phyloP scores from a whole-genome alignment of 1,140 invertebrate genomes.

The Drosophila gunungcola region DNA sequence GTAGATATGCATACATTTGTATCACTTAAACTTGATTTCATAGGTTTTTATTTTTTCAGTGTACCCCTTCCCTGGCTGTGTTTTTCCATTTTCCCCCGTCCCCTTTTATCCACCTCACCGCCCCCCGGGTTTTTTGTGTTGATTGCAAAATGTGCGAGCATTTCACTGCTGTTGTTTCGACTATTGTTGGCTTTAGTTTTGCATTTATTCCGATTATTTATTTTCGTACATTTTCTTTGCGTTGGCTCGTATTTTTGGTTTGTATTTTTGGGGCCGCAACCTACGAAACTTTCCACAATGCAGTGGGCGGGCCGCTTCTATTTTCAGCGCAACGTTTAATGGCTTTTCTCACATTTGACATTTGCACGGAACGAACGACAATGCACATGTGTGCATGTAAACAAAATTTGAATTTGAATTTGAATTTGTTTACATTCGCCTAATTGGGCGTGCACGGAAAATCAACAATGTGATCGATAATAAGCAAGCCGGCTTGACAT shows the following conservation, averaged over 20 bases:
- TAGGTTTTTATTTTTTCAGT: neutral
- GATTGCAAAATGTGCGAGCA: slow-evolving; percentile 57
- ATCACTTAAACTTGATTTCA: neutral
- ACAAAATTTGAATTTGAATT: slow-evolving; percentile 18
- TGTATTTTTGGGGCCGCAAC: slow-evolving; percentile 58
- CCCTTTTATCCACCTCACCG: neutral
- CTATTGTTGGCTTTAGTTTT: slow-evolving; percentile 49
- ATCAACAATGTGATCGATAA: slow-evolving; percentile 34
- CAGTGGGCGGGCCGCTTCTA: slow-evolving; percentile 57
- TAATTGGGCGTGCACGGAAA: slow-evolving; percentile 39
- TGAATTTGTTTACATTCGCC: slow-evolving; percentile 28
- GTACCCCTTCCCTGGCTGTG: slow-evolving; percentile 9
- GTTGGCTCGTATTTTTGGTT: slow-evolving; percentile 36
- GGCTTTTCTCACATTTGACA: slow-evolving; percentile 67
- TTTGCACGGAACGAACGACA: slow-evolving; percentile 42
- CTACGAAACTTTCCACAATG: slow-evolving; percentile 67
- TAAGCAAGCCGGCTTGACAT: slow-evolving; percentile 17
- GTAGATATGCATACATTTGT: no score
- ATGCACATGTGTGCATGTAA: slow-evolving; percentile 19
- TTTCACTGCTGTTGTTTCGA: slow-evolving; percentile 27
- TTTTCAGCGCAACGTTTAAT: slow-evolving; percentile 58
- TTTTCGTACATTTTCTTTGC: slow-evolving; percentile 34
- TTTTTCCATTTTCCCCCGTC: slow-evolving; percentile 24
- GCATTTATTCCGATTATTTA: slow-evolving; percentile 57
- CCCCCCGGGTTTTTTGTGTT: slow-evolving; percentile 21